Evolutionary conservation across 2,113 vertebrate species (phyloP), one percentile per base, ranked within the genome.

Genomic region (Tympanuchus pallidicinctus): DNA sequence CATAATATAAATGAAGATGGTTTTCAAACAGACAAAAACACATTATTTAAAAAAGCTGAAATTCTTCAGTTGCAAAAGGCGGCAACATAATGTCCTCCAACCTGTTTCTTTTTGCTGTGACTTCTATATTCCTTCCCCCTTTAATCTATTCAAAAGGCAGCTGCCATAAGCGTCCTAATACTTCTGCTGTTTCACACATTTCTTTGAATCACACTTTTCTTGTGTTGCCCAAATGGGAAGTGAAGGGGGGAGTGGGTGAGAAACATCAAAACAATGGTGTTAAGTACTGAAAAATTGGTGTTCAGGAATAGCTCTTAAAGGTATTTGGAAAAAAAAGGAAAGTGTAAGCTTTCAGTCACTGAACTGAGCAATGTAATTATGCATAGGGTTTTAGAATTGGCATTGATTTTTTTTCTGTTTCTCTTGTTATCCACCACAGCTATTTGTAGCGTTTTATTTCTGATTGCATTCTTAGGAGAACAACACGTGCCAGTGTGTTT

Each of bases 391-490:
- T 72, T 78, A 69, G 54, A 61, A 61, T 65, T 38, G 27, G 27
- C 47, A 8, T 10, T 67, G 4, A 20, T 66, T 32, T 66, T 54
- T 27, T 64, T 64, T 18, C 32, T 38, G 6, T 22, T 75, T 89
- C 71, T 69, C 4, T 10, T 77, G 1, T 74, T 81, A 36, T 32
- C 42, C 83, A 21, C 21, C 27, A n/a, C 0, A 2, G 20, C n/a
- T 86, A n/a, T 82, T 75, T 71, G n/a, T 48, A 72, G 32, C 9
- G 13, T 73, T 96, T 87, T 45, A 34, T 87, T 93, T 85, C n/a
- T 66, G 64, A 50, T 70, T 40, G 16, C 4, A 4, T 57, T 86
- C 54, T 60, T 83, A 30, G 21, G 30, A 78, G 15, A 69, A 5
- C 0, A 0, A 9, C 8, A 6, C 3, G 1, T 28, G 27, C 13